Evolutionary conservation across 2,797 vertebrate genomes (phyloP), one percentile per base, ranked within the genome.

Genomic region (Rhinoraja longicauda): DNA sequence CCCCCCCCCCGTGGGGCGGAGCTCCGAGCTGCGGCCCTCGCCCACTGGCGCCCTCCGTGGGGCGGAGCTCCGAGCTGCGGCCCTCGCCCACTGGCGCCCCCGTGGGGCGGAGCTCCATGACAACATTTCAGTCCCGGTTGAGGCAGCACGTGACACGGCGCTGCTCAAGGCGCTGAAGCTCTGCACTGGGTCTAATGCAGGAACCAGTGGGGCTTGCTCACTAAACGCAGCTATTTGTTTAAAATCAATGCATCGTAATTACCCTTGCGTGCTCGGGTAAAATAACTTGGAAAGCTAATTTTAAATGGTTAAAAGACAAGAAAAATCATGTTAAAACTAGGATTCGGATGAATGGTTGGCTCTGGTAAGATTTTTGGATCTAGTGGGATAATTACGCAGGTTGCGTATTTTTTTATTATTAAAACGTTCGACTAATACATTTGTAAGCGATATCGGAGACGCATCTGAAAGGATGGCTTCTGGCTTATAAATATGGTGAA

Each of bases 401-500:
- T 72, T 45, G 70, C 21, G 21, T 39, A 7, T 8, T 19, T 59
- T 59, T 59, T 36, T 53, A 24, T 91, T 91, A 82, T 9, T 29
- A 57, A 57, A 82, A 53, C 45, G 26, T 45, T 26, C 24, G 19
- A 1, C 4, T 17, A 73, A 7, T 73, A 70, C 9, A 90, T 70
- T 57, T 29, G 4, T 1, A 8, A n/a, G n/a, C 21, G n/a, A 36
- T 67, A 88, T 9, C 62, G 17, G n/a, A 36, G 9, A 19, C 62
- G 62, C 10, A 17, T 29, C 36, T 36, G 53, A 53, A 39, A 19
- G 77, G 36, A 73, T 91, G 21, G 21, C 24, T 12, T 59, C 7
- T 12, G 77, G 29, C 39, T 59, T 2, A 4, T 17, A 70, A 57
- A 82, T 53, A 99, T 99, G 99, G 97, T 97, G 93, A 97, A 97